A percentile compares a stretch with the other conserved stretches of the same genome.
Evolutionary conservation across 2,797 vertebrate genomes (phyloP).

Genomic region (Leptodactylus fallax): DNA sequence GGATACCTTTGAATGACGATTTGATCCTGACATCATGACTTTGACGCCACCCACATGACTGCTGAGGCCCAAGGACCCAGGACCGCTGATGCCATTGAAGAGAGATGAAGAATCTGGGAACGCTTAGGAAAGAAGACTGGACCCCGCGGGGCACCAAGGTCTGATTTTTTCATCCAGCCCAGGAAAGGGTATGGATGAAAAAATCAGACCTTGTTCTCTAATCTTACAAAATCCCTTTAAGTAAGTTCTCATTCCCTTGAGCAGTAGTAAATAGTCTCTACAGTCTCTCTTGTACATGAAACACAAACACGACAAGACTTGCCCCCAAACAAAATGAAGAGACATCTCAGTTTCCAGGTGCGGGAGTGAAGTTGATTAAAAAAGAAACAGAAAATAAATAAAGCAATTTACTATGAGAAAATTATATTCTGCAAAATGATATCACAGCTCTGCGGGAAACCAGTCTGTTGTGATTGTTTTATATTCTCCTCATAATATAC

Average conservation of each 20-base stretch:
- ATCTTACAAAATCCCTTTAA: background rate
- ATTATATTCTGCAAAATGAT: slow-evolving; percentile 49
- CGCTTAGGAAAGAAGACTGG: no score
- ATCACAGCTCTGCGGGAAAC: slow-evolving; percentile 42
- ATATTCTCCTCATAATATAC: slow-evolving; percentile 40
- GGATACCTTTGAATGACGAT: no score
- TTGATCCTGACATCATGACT: no score
- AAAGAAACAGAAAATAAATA: slow-evolving; percentile 48
- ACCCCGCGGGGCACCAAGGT: no score
- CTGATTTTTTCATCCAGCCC: no score
- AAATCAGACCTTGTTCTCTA: background rate
- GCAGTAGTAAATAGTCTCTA: background rate
- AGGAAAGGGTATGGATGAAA: no score
- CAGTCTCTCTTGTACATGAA: background rate
- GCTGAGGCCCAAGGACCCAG: no score
- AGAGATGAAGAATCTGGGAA: no score
- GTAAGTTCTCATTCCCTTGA: background rate
- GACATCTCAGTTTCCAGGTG: slow-evolving; percentile 2
- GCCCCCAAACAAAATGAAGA: background rate
- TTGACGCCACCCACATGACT: no score
- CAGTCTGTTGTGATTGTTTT: slow-evolving; percentile 47
- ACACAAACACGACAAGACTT: slow-evolving; percentile 16
- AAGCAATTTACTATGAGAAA: slow-evolving; percentile 45
- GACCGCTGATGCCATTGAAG: no score
- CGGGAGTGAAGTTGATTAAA: slow-evolving; percentile 52